phyloP scores from a whole-genome alignment of 2,113 vertebrate species.

The Oryzias javanicus region DNA sequence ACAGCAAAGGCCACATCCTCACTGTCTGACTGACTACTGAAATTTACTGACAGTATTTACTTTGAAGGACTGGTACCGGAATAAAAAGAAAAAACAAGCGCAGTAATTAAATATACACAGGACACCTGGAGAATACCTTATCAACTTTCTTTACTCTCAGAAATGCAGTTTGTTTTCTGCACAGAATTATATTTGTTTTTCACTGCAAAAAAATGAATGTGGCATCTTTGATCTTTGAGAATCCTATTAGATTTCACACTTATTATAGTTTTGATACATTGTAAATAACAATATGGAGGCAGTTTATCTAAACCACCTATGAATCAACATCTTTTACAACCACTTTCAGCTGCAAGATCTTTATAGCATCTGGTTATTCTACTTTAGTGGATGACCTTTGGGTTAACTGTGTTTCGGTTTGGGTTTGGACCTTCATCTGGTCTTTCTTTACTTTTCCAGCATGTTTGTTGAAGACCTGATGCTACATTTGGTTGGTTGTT shows the following conservation, averaged over 20 bases:
- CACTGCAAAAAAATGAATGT: not conserved
- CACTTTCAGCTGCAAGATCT: no score
- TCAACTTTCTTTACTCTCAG: not conserved
- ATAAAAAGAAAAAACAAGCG: not conserved
- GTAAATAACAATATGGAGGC: no score
- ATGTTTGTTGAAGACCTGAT: no score
- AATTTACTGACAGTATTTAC: not conserved
- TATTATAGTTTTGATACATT: no score
- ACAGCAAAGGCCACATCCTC: conserved; percentile 44
- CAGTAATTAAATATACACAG: not conserved
- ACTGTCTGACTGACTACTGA: conserved; percentile 1
- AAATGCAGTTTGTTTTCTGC: not conserved
- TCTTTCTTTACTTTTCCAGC: not conserved
- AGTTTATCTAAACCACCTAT: no score
- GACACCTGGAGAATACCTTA: not conserved
- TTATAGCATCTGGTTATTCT: no score
- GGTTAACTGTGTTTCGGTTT: no score
- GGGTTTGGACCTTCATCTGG: not conserved
- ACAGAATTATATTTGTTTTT: not conserved
- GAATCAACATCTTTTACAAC: no score
- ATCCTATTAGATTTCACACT: no score
- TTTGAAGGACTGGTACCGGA: not conserved
- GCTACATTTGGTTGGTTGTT: no score
- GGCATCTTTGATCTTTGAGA: no score
- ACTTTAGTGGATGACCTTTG: no score